phyloP scores from a whole-genome alignment of 2,888 invertebrate genomes.

The Crocallis elinguaria region DNA sequence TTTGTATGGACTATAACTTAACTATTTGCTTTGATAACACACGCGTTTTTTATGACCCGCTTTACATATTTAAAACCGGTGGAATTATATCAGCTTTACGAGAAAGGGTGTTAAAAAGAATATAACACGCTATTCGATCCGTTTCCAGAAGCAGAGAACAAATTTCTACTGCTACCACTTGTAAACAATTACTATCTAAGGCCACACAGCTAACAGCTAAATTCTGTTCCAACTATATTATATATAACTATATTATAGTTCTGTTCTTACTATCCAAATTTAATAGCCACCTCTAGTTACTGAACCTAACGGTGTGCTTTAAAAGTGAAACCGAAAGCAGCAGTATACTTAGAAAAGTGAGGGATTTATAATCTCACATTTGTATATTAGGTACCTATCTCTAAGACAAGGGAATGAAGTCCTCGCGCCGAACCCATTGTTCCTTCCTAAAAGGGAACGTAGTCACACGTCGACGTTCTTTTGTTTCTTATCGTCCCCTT shows the following conservation, averaged over 20 bases:
- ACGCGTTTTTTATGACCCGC: no score
- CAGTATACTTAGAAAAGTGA: conserved; percentile 1
- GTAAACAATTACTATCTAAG: no score
- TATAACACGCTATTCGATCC: no score
- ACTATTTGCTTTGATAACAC: no score
- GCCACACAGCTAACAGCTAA: not conserved
- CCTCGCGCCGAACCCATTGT: conserved; percentile 7
- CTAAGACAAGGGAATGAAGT: conserved; percentile 14
- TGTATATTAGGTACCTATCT: no score
- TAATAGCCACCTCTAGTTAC: not conserved
- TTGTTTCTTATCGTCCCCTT: conserved; percentile 24
- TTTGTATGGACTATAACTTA: no score
- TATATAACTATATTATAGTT: not conserved
- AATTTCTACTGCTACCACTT: not conserved
- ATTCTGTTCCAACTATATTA: no score
- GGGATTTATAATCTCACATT: no score
- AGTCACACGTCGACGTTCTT: conserved; percentile 14
- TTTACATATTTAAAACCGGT: no score
- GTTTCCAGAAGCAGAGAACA: no score
- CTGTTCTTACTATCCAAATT: not conserved
- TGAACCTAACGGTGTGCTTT: not conserved
- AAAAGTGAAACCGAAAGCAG: not conserved
- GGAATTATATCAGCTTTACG: no score
- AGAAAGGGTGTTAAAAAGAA: no score
- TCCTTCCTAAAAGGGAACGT: conserved; percentile 12